phyloP scores from a whole-genome alignment of 2,113 vertebrate genomes.

The Embiotoca jacksoni region DNA sequence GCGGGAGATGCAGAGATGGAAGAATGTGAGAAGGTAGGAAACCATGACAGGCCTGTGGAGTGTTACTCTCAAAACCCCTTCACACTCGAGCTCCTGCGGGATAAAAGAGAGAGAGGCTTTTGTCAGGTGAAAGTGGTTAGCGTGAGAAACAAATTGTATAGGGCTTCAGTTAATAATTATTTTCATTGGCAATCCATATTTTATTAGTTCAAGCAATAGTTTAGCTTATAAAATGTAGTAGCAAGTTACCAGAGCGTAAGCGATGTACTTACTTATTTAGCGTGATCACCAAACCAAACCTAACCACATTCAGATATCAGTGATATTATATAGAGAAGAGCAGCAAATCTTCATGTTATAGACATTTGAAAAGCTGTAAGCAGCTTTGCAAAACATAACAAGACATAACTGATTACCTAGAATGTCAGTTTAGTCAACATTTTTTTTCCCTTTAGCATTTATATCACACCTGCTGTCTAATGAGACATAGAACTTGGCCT shows the following conservation, averaged over 20 bases:
- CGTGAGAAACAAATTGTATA: background rate
- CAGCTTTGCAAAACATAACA: no score
- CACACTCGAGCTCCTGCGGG: slow-evolving; percentile 46
- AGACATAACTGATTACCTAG: background rate
- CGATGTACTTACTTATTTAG: background rate
- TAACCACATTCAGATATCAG: background rate
- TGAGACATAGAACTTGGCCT: background rate
- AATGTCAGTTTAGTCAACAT: background rate
- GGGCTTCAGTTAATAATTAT: background rate
- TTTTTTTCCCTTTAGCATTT: background rate
- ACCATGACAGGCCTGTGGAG: slow-evolving; percentile 55
- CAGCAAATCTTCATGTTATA: no score
- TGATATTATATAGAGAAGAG: background rate
- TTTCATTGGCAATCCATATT: background rate
- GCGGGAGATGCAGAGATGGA: slow-evolving; percentile 54
- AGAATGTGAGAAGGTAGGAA: slow-evolving; percentile 42
- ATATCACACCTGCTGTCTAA: background rate
- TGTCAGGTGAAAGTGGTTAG: background rate
- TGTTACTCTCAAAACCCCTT: slow-evolving; percentile 41
- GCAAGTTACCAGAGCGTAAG: background rate
- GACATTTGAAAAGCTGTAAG: no score
- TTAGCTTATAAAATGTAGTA: background rate
- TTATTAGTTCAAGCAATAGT: background rate
- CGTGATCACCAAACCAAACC: background rate
- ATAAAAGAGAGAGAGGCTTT: slow-evolving; percentile 14